Base-by-base conservation (phyloP, 2,888 invertebrate genomes). In the Acheta domesticus region DNA sequence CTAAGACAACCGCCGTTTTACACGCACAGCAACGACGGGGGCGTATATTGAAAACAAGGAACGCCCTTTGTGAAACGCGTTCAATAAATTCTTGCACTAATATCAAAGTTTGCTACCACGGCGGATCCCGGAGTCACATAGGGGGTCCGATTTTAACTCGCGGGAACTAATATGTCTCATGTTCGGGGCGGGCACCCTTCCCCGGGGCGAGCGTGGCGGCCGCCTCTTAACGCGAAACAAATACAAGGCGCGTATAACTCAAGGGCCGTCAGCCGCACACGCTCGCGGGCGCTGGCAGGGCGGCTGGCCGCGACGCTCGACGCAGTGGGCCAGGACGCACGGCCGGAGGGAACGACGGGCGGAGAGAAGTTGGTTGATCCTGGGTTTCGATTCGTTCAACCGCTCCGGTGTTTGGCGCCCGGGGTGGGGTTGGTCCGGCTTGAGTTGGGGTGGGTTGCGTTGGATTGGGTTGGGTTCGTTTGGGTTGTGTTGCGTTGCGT, bases 231-330 rank as follows among this genome's bases (percentile, higher is more conserved):
- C 62, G 62, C 62, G 62, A 62, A 62, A 62, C 62, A 62, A 62
- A 62, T 62, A 62, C 62, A 62, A 62, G 62, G 62, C 14, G 62
- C 62, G 62, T 62, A 62, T 62, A 62, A 62, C 62, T 62, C 62
- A 62, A 36, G 62, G 62, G 62, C 62, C 62, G 62, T 62, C 62
- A 62, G 62, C 14, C 62, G 62, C 62, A 62, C 62, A 62, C 14
- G 62, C 62, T 19, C 62, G 14, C n/a, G n/a, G n/a, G n/a, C n/a
- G 5, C 62, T 2, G 3, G 36, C 36, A 2, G 4, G 36, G 36
- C 36, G 36, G 36, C 36, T 5, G 36, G 36, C 36, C 36, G 36
- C 36, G 4, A 36, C 36, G 36, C 36, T 4, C 36, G 3, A 2
- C 36, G 36, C 36, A 36, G 36, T 36, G 36, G 36, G 36, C 36